Evolutionary conservation across 2,797 vertebrate species (phyloP).

Genomic region (Oreonectes daqikongensis): DNA sequence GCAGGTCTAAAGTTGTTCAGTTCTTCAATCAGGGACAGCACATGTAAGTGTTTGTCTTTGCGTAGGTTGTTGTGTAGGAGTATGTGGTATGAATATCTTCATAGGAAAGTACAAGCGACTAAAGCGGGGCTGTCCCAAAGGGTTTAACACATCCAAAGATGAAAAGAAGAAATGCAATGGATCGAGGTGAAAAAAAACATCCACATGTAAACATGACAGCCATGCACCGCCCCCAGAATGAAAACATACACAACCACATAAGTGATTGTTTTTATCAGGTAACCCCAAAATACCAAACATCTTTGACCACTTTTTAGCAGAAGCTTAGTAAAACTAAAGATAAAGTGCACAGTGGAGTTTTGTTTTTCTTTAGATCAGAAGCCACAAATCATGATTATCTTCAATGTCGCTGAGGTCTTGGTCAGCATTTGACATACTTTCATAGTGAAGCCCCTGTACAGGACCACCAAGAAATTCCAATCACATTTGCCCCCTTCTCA

Average conservation of each 20-base stretch:
- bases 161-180: slow-evolving; percentile 55
- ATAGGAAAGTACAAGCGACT: slow-evolving; percentile 59
- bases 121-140: slow-evolving; percentile 67
- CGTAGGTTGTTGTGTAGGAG: slow-evolving; percentile 34
- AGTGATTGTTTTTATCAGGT: background rate
- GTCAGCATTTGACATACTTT: background rate
- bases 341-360: background rate
- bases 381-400: background rate
- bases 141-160: slow-evolving; percentile 45
- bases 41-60: slow-evolving; percentile 36
- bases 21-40: slow-evolving; percentile 35
- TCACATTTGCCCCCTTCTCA: background rate
- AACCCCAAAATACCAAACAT: background rate
- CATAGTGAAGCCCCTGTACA: background rate
- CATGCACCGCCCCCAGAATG: background rate
- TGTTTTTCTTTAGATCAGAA: background rate
- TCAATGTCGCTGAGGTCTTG: background rate
- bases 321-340: background rate
- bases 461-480: slow-evolving; percentile 7
- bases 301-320: no score
- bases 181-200: slow-evolving; percentile 11
- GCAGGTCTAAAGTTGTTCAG: background rate
- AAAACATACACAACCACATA: background rate
- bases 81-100: slow-evolving; percentile 49
- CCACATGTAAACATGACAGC: background rate